These are phyloP conservation scores for Bombyx mandarina DNA, from an alignment of 1,140 invertebrate genomes.

Conservation along the genomic window DNA sequence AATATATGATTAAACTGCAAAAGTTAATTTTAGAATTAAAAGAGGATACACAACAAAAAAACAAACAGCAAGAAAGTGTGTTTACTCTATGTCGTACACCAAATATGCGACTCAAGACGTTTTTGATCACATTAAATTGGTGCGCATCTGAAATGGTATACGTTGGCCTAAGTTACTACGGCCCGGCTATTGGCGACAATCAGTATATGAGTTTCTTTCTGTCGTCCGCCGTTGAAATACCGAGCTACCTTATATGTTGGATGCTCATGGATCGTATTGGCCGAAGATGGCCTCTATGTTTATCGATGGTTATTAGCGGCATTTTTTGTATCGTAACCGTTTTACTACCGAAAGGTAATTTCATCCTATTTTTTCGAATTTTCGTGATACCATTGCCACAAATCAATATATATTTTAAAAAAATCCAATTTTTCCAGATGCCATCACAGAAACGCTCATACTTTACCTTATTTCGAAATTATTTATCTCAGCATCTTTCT, in stretches of 20 bases:
- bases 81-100: slow-evolving; percentile 84
- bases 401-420: background rate
- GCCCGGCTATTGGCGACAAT: slow-evolving; percentile 85
- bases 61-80: slow-evolving; percentile 77
- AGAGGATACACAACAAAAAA: slow-evolving; percentile 53
- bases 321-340: slow-evolving; percentile 86
- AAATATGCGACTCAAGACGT: slow-evolving; percentile 86
- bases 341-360: slow-evolving; percentile 78
- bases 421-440: slow-evolving; percentile 73
- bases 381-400: background rate
- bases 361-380: background rate
- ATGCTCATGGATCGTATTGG: slow-evolving; percentile 88
- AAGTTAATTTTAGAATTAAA: slow-evolving; percentile 79
- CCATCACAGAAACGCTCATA: slow-evolving; percentile 78
- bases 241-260: slow-evolving; percentile 88
- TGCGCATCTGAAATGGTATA: slow-evolving; percentile 86
- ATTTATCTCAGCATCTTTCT: slow-evolving; percentile 90
- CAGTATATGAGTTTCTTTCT: slow-evolving; percentile 90
- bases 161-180: slow-evolving; percentile 89
- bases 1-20: slow-evolving; percentile 80
- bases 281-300: slow-evolving; percentile 84
- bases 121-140: slow-evolving; percentile 79
- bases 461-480: slow-evolving; percentile 91
- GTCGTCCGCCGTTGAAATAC: slow-evolving; percentile 86
- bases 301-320: slow-evolving; percentile 87